phyloP scores from a whole-genome alignment of 2,113 vertebrate species.

The Sturnira hondurensis region DNA sequence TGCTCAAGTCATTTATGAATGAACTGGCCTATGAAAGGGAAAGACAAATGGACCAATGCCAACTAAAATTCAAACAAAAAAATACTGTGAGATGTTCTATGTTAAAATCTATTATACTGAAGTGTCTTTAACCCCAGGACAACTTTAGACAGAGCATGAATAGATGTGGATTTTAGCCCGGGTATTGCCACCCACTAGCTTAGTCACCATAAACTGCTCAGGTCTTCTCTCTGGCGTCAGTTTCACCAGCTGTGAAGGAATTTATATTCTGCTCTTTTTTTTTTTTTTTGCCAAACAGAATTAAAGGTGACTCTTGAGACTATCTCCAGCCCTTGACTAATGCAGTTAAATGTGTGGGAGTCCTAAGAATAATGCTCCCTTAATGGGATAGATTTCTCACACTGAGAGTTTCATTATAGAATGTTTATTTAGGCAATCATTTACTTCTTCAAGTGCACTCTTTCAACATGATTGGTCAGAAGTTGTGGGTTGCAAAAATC shows the following conservation, averaged over 20 bases:
- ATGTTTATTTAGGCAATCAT: not conserved
- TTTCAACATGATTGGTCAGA: slow-evolving; percentile 16
- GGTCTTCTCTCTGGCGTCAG: not conserved
- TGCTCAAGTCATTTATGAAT: not conserved
- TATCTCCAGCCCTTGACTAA: not conserved
- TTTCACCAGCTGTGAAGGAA: not conserved
- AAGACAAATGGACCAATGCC: slow-evolving; percentile 10
- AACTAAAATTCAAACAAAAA: not conserved
- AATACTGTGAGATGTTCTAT: not conserved
- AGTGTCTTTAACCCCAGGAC: not conserved
- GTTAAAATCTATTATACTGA: not conserved
- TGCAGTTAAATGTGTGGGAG: not conserved
- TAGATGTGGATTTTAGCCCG: not conserved
- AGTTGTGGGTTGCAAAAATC: not conserved
- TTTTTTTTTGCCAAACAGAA: slow-evolving; percentile 5
- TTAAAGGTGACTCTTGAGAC: slow-evolving; percentile 23
- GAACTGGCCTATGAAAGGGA: not conserved
- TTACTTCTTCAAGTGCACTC: not conserved
- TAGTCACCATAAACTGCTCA: not conserved
- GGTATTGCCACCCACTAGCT: not conserved
- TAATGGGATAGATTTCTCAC: slow-evolving; percentile 49
- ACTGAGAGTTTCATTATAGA: slow-evolving; percentile 23
- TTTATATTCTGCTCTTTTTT: not conserved
- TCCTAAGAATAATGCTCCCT: slow-evolving; percentile 35
- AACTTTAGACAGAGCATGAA: not conserved